Conservation (phyloP, 2,113 vertebrate species). For the Chamaetylas fuelleborni region DNA sequence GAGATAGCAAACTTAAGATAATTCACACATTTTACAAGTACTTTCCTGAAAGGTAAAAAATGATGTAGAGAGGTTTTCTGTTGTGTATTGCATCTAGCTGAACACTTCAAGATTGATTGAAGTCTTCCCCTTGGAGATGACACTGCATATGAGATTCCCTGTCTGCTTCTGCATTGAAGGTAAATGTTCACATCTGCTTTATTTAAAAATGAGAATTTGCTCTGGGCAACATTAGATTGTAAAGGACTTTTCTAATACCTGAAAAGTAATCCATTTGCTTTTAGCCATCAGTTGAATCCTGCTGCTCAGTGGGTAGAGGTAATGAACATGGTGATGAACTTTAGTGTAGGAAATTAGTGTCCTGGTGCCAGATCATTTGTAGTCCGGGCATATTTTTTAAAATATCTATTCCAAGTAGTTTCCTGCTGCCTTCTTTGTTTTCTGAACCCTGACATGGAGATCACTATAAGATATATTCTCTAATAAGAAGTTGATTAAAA, state of each 20-base stretch:
- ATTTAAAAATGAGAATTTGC: not conserved
- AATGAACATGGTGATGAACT: not conserved
- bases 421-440: not conserved
- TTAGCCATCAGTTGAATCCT: not conserved
- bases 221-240: not conserved
- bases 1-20: not conserved
- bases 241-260: not conserved
- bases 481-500: not conserved
- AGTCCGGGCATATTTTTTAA: not conserved
- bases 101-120: not conserved
- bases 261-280: not conserved
- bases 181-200: not conserved
- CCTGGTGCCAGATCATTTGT: not conserved
- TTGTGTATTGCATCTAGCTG: not conserved
- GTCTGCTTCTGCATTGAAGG: not conserved
- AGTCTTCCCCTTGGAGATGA: not conserved
- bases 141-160: not conserved
- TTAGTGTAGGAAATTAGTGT: not conserved
- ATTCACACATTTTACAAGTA: not conserved
- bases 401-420: not conserved
- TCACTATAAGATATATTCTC: not conserved
- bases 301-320: not conserved
- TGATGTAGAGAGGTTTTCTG: not conserved
- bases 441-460: not conserved
- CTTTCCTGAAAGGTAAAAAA: not conserved